Evolutionary conservation across 2,888 invertebrate species (phyloP).

Genomic region (Melanostoma scalare): DNA sequence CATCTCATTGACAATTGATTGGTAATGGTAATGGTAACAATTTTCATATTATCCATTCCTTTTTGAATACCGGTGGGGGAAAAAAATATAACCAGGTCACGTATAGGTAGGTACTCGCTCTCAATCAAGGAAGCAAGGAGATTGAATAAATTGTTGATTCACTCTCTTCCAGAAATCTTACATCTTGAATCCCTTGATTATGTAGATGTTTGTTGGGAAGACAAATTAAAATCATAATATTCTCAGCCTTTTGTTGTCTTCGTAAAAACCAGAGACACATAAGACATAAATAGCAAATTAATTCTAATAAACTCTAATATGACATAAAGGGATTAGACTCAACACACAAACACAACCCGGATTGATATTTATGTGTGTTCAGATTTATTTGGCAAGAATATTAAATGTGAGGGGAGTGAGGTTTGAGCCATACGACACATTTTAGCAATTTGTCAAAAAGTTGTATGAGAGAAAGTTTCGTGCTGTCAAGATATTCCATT

Average conservation of each 20-base stretch:
- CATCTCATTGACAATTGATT: slow-evolving; percentile 1
- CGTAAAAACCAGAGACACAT: neutral
- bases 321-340: slow-evolving; percentile 30
- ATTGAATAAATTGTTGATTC: too few species aligned
- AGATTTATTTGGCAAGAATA: slow-evolving; percentile 1
- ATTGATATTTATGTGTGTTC: slow-evolving; percentile 29
- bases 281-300: slow-evolving; percentile 13
- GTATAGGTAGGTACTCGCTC: too few species aligned
- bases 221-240: neutral
- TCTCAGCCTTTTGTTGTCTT: too few species aligned
- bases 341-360: neutral
- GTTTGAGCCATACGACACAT: neutral
- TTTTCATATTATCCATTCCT: neutral
- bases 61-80: neutral
- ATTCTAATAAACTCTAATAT: slow-evolving; percentile 17
- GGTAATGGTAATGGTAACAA: neutral
- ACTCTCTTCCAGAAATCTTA: neutral
- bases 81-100: too few species aligned
- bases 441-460: slow-evolving; percentile 13
- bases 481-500: neutral
- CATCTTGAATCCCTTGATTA: neutral
- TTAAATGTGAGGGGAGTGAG: neutral
- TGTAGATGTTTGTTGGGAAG: neutral
- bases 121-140: too few species aligned
- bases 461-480: slow-evolving; percentile 1